These are phyloP conservation scores for Eupeodes corollae DNA, from an alignment of 1,140 invertebrate species.

Conservation along the genomic window DNA sequence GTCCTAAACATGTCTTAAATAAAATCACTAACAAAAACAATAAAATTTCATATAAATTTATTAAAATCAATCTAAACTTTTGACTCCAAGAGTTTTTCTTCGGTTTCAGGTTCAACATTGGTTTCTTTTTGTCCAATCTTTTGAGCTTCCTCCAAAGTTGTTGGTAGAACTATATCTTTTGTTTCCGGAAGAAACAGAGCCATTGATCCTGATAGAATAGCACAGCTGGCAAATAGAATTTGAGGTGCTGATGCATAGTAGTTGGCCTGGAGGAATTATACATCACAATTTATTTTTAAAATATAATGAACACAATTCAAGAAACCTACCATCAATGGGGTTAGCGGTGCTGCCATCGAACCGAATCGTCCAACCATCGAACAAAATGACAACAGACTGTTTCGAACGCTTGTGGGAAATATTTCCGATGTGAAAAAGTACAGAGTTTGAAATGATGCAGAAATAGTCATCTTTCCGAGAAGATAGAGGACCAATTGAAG, in stretches of 20 bases:
- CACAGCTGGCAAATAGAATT: conserved; percentile 48
- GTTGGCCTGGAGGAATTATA: conserved; percentile 35
- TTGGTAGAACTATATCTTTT: conserved; percentile 48
- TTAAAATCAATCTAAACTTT: no score
- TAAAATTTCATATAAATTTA: no score
- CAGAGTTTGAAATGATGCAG: conserved; percentile 54
- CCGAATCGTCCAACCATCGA: conserved; percentile 62
- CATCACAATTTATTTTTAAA: no score
- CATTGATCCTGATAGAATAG: conserved; percentile 46
- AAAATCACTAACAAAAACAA: no score
- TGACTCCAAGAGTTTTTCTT: no score
- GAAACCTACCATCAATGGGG: conserved; percentile 48
- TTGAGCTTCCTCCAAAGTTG: conserved; percentile 56
- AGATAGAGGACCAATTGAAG: conserved; percentile 49
- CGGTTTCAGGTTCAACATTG: no score
- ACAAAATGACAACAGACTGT: conserved; percentile 52
- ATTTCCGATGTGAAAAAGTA: conserved; percentile 63
- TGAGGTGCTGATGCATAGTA: conserved; percentile 46
- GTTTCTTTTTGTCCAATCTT: conserved; percentile 37
- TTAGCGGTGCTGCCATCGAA: conserved; percentile 61
- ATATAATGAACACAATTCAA: no score
- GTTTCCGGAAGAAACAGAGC: conserved; percentile 58
- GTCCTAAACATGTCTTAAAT: no score
- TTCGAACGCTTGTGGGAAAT: conserved; percentile 56
- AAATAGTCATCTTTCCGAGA: conserved; percentile 61